A percentile compares a stretch with the other conserved stretches of the same genome.
Conservation (phyloP, 2,113 vertebrate species). For the Pelodiscus sinensis region DNA sequence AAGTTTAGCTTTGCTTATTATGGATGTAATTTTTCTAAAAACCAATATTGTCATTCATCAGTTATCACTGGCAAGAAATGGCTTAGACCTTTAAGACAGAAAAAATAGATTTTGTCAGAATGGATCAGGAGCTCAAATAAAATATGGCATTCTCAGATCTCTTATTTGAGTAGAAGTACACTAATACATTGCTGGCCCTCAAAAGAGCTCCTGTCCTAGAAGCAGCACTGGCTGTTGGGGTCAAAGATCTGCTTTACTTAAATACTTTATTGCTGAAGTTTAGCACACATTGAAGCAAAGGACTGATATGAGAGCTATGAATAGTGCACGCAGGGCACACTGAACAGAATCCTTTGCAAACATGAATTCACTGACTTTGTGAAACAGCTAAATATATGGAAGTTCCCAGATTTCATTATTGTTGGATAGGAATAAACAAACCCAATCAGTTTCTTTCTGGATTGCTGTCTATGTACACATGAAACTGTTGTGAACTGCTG, state of each 20-base stretch:
- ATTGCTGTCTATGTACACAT: not conserved
- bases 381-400: not conserved
- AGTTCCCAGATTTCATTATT: not conserved
- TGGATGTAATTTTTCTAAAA: slow-evolving; percentile 42
- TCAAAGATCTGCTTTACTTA: not conserved
- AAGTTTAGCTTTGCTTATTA: slow-evolving; percentile 59
- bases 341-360: not conserved
- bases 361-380: not conserved
- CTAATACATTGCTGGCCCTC: not conserved
- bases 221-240: not conserved
- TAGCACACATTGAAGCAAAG: not conserved
- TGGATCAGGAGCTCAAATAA: slow-evolving; percentile 35
- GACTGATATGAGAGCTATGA: not conserved
- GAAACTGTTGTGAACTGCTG: not conserved
- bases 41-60: slow-evolving; percentile 35
- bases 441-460: not conserved
- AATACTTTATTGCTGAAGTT: not conserved
- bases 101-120: slow-evolving; percentile 56
- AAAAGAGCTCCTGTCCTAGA: not conserved
- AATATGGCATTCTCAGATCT: not conserved
- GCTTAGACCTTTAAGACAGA: slow-evolving; percentile 54
- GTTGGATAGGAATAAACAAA: not conserved
- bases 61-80: not conserved
- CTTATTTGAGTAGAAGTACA: not conserved
- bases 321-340: not conserved